A percentile compares a stretch with the other conserved stretches of the same genome.
These are phyloP conservation scores for Australoheros facetus DNA, from an alignment of 2,797 vertebrate genomes.

Conservation along the genomic window DNA sequence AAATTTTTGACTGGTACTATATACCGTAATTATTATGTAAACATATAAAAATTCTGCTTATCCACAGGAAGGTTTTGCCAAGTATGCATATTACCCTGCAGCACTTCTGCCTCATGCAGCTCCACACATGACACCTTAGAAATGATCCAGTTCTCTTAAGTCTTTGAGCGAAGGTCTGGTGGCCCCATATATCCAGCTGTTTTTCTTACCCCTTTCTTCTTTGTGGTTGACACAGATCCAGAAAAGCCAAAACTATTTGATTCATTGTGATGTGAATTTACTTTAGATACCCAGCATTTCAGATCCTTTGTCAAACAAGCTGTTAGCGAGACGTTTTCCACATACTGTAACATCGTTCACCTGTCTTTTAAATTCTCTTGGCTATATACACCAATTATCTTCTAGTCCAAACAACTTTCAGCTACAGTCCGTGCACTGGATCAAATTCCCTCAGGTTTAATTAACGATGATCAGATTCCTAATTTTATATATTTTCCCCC, in stretches of 20 bases:
- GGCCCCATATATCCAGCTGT: constrained; percentile 21
- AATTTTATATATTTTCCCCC: constrained; percentile 76
- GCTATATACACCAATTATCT: constrained; percentile 53
- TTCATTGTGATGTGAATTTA: not conserved
- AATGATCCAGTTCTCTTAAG: not conserved
- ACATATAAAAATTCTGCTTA: constrained; percentile 27
- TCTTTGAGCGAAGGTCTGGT: constrained; percentile 10
- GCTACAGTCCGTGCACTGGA: constrained; percentile 46
- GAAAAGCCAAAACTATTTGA: not conserved
- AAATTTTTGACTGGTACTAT: not conserved
- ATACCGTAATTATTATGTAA: constrained; percentile 35
- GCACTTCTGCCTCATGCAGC: not conserved
- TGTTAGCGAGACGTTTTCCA: not conserved
- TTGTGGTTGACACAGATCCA: not conserved
- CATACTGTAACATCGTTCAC: not conserved
- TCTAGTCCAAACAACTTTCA: constrained; percentile 42
- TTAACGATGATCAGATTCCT: constrained; percentile 79
- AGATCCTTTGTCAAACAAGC: constrained; percentile 3
- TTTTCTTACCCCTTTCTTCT: not conserved
- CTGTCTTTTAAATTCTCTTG: constrained; percentile 4
- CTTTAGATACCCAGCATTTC: not conserved
- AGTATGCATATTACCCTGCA: not conserved
- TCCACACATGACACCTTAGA: constrained; percentile 6
- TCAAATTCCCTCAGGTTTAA: constrained; percentile 78
- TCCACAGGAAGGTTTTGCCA: not conserved